Evolutionary conservation across 2,888 invertebrate genomes (phyloP).

Genomic region (Lasioglossum figueresi): DNA sequence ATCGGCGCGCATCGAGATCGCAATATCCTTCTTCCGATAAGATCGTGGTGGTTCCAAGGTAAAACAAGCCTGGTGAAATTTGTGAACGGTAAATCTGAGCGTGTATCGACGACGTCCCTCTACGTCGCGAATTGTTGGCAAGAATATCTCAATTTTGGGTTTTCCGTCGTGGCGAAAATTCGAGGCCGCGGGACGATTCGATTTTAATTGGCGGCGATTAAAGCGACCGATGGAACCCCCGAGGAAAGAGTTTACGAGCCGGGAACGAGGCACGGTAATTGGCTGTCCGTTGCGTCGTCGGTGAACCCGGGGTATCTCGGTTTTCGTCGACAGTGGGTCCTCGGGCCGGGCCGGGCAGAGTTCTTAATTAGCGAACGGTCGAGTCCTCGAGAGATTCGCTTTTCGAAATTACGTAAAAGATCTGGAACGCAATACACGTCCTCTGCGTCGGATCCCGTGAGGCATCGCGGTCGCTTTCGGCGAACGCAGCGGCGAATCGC

Average conservation of each 20-base stretch:
- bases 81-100: background rate
- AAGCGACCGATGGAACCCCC: background rate
- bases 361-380: constrained; percentile 48
- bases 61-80: background rate
- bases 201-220: constrained; percentile 1
- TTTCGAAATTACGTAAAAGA: constrained; percentile 59
- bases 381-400: constrained; percentile 18
- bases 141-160: background rate
- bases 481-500: constrained; percentile 1
- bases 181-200: background rate
- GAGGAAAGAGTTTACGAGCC: constrained; percentile 2
- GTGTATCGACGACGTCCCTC: background rate
- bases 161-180: background rate
- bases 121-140: background rate
- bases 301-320: constrained; percentile 19
- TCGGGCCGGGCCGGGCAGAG: constrained; percentile 10
- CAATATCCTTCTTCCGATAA: background rate
- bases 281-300: constrained; percentile 28
- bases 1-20: too few species aligned
- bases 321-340: constrained; percentile 23
- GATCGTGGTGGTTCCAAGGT: background rate
- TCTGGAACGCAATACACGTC: constrained; percentile 20
- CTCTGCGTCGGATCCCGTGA: background rate
- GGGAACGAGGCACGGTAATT: constrained; percentile 29
- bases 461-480: constrained; percentile 1